These are phyloP conservation scores for Sarcophaga carnaria DNA, from an alignment of 2,888 invertebrate species.

Conservation along the genomic window DNA sequence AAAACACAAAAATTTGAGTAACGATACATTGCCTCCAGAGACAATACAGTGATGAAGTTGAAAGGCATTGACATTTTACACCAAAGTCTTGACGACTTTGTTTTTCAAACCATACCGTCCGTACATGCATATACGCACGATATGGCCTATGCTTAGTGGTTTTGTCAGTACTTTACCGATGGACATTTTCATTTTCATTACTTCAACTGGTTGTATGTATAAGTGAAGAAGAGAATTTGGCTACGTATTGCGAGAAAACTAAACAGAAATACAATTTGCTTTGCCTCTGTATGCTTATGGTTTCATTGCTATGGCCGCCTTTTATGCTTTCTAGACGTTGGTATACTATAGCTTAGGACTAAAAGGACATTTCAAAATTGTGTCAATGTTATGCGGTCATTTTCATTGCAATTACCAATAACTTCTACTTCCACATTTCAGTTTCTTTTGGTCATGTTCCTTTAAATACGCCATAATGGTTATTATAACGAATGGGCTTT, in stretches of 20 bases:
- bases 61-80: slow-evolving; percentile 6
- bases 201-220: slow-evolving; percentile 12
- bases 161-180: no score
- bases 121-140: no score
- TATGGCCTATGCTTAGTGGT: no score
- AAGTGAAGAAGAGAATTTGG: not conserved
- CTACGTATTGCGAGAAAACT: not conserved
- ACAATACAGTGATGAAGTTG: not conserved
- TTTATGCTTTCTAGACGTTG: no score
- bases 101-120: not conserved
- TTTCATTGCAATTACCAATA: not conserved
- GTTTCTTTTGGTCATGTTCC: not conserved
- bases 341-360: no score
- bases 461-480: not conserved
- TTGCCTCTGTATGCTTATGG: not conserved
- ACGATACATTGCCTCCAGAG: not conserved
- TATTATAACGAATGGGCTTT: no score
- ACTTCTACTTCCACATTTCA: not conserved
- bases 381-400: slow-evolving; percentile 26
- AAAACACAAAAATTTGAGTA: not conserved
- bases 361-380: slow-evolving; percentile 31
- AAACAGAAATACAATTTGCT: not conserved
- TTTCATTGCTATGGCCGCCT: no score
- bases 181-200: slow-evolving; percentile 30
- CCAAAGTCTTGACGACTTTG: not conserved